Conservation (phyloP, 2,113 vertebrate genomes). For the Rhinolophus sinicus region DNA sequence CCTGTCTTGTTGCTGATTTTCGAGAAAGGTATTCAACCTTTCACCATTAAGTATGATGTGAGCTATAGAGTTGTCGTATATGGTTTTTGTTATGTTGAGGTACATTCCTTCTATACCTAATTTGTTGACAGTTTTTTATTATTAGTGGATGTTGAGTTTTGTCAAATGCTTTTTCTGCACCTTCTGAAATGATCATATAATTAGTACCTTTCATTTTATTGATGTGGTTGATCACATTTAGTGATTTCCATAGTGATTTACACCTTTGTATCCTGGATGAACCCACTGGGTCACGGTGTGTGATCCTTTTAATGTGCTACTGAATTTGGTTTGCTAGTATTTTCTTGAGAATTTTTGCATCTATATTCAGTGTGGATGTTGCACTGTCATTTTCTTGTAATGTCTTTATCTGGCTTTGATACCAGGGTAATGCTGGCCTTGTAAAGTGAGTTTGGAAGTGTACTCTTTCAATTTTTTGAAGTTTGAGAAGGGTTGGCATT, state of each 20-base stretch:
- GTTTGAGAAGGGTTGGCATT: neutral
- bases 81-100: neutral
- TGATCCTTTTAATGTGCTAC: neutral
- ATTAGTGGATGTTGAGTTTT: neutral
- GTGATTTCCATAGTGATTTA: neutral
- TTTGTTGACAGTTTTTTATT: neutral
- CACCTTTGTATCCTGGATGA: neutral
- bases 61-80: neutral
- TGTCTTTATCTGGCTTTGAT: neutral
- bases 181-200: neutral
- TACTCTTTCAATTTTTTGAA: neutral
- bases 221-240: neutral
- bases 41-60: neutral
- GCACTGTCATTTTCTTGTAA: neutral
- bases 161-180: neutral
- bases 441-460: neutral
- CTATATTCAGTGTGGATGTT: neutral
- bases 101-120: neutral
- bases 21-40: neutral
- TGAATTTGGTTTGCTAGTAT: neutral
- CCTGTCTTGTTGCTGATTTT: neutral
- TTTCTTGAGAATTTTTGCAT: neutral
- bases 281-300: neutral
- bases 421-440: neutral
- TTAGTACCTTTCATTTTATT: neutral